These are phyloP conservation scores for Magallana nippona DNA, from an alignment of 2,888 invertebrate species.

Conservation along the genomic window DNA sequence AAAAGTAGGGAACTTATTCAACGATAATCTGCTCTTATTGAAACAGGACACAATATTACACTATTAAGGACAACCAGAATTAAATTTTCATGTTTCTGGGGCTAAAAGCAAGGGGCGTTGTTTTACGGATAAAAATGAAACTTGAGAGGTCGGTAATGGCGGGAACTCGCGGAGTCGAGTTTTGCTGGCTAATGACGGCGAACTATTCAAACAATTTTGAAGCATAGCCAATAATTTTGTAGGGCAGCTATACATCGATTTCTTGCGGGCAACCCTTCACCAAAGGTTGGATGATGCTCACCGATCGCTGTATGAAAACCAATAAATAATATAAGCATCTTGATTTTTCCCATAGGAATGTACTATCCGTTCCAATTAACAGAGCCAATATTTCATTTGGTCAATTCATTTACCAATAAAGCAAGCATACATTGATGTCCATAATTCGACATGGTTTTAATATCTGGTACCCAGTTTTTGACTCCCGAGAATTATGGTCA, in stretches of 20 bases:
- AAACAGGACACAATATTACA: too few relatives aligned
- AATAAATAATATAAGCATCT: background rate
- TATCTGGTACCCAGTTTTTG: too few relatives aligned
- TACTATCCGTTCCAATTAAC: background rate
- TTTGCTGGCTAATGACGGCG: background rate
- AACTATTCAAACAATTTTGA: constrained; percentile 32
- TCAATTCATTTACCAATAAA: too few relatives aligned
- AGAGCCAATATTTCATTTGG: too few relatives aligned
- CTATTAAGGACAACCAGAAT: too few relatives aligned
- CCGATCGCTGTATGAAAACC: background rate
- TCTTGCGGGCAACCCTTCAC: background rate
- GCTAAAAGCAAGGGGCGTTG: background rate
- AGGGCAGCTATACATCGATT: background rate
- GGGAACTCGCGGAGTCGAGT: background rate
- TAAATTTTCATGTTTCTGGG: too few relatives aligned
- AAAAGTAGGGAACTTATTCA: background rate
- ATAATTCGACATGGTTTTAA: background rate
- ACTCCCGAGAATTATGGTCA: too few relatives aligned
- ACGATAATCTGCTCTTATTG: background rate
- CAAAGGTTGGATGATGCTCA: background rate
- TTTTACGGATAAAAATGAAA: background rate
- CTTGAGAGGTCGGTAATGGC: background rate
- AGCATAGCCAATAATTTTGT: constrained; percentile 13
- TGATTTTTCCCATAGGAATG: background rate
- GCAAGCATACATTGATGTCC: background rate